Conservation (phyloP, 2,888 invertebrate species). For the Leptopilina myrica region DNA sequence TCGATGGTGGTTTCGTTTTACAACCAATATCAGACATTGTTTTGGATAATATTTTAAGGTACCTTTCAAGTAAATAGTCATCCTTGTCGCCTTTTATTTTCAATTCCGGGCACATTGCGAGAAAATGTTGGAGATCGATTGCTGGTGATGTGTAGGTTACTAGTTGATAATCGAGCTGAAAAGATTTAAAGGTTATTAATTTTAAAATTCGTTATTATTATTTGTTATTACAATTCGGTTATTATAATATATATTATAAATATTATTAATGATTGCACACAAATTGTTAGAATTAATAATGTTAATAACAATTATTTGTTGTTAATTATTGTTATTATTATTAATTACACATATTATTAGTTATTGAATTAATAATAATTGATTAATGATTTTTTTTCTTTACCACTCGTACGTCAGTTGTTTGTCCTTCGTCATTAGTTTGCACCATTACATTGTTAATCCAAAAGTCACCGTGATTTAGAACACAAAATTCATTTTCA, state of each 20-base stretch:
- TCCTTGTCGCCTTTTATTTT: conserved; percentile 57
- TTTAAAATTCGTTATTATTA: too few species aligned
- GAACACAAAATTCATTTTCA: conserved; percentile 60
- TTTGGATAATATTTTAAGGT: conserved; percentile 52
- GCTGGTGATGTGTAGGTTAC: conserved; percentile 62
- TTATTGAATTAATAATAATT: too few species aligned
- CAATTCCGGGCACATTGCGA: conserved; percentile 58
- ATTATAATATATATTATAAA: too few species aligned
- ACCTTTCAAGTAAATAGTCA: conserved; percentile 57
- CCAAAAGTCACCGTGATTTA: conserved; percentile 67
- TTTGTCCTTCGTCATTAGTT: conserved; percentile 55
- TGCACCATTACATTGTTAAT: conserved; percentile 62
- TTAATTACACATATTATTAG: too few species aligned
- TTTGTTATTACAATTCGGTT: too few species aligned
- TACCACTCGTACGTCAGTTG: conserved; percentile 57
- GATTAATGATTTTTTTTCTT: not conserved
- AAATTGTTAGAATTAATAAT: too few species aligned
- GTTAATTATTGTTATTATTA: too few species aligned
- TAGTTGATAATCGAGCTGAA: conserved; percentile 65
- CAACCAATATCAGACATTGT: conserved; percentile 58
- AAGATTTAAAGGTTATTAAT: not conserved
- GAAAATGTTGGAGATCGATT: conserved; percentile 62
- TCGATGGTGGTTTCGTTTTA: conserved; percentile 57
- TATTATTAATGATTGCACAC: too few species aligned
- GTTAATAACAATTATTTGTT: too few species aligned